phyloP scores from a whole-genome alignment of 1,140 invertebrate genomes.

The Platorchestia sp. region DNA sequence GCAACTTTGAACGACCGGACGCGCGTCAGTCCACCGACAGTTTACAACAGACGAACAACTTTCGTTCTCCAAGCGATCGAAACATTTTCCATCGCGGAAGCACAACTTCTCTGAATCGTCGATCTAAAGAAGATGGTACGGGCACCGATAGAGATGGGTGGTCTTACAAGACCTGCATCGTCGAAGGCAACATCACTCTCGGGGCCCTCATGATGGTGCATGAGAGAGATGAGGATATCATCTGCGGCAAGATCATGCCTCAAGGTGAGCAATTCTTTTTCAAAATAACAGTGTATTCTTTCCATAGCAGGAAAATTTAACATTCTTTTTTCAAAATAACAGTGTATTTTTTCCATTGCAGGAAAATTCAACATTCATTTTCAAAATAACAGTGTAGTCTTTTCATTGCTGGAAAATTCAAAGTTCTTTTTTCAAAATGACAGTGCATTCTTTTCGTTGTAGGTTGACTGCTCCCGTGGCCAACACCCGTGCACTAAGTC shows the following conservation, averaged over 20 bases:
- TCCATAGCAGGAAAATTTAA: no score
- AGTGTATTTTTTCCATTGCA: no score
- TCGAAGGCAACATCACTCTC: conserved; percentile 27
- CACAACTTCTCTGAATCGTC: not conserved
- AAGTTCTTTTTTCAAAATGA: no score
- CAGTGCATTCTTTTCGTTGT: no score
- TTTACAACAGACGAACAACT: conserved; percentile 25
- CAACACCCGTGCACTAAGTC: no score
- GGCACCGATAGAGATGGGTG: not conserved
- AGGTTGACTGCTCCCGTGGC: no score
- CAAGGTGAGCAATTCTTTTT: conserved; percentile 17
- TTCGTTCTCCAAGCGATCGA: conserved; percentile 29
- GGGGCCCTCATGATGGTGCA: conserved; percentile 40
- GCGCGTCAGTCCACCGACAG: not conserved
- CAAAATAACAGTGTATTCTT: not conserved
- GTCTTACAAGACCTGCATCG: conserved; percentile 28
- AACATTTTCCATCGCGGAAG: conserved; percentile 33
- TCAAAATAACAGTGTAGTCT: no score
- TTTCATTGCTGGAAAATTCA: no score
- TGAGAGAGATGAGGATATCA: conserved; percentile 19
- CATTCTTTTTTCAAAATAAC: no score
- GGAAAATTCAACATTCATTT: no score
- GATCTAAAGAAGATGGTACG: conserved; percentile 15
- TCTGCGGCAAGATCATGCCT: conserved; percentile 40
- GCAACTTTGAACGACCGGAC: not conserved